Evolutionary conservation across 2,888 invertebrate genomes (phyloP), one percentile per base, ranked within the genome.

Genomic region (Chelonus formosanus): DNA sequence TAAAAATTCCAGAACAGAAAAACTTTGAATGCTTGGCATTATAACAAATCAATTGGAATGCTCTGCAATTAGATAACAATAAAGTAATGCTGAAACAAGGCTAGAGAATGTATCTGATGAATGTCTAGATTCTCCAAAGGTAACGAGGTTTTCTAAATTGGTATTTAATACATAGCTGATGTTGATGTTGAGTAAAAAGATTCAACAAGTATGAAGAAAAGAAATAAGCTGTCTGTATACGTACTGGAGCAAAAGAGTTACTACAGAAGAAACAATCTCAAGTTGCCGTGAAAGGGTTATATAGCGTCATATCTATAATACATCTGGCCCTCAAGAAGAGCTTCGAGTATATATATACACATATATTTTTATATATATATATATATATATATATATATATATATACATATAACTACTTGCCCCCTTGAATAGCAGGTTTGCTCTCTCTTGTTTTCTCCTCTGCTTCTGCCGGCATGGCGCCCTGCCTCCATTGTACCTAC

Each of bases 231-330:
- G 59, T 48, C 59, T 48, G 47, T 47, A 59, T 59, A 59, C 50
- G 47, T 48, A 35, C 35, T 32, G 50, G 48, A 47, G 36, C 47
- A 48, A 48, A 48, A 47, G 48, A 40, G 6, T 40, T 40, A 40
- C 40, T 40, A 40, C 40, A 48, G 47, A 59, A 59, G 59, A 48
- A 59, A 59, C 59, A 59, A 59, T 48, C 59, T 59, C 59, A 59
- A 48, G 36, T 59, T 47, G 50, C 59, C 59, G 48, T 50, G 59
- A 59, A 59, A 59, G 59, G 59, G 48, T 59, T 59, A 59, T 59
- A 59, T 59, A 59, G 59, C 59, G 36, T 48, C 59, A 59, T 59
- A 59, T 59, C 59, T 59, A 59, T 59, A 40, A 40, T 40, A 59
- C 57, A 59, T 50, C 47, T 48, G 48, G 59, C 40, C 40, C 40